Conservation (phyloP, 2,888 invertebrate genomes). For the Polydrusus cervinus region DNA sequence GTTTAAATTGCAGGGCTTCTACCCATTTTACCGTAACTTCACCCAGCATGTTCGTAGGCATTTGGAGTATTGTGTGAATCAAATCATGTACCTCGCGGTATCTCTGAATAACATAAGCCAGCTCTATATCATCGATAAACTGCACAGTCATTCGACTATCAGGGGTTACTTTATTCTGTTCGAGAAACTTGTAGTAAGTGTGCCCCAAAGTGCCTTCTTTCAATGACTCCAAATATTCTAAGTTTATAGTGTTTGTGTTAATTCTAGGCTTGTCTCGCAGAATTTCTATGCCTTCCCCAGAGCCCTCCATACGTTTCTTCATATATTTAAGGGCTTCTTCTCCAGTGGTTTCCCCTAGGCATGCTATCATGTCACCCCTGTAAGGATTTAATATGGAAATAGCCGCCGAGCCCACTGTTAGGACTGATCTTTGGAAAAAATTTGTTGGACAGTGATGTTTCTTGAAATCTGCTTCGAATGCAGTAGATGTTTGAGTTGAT, state of each 20-base stretch:
- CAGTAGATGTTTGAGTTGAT: neutral
- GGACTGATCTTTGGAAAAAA: constrained; percentile 82
- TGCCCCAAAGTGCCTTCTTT: constrained; percentile 90
- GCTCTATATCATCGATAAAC: constrained; percentile 90
- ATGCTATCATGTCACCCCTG: constrained; percentile 94
- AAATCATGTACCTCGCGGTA: constrained; percentile 98
- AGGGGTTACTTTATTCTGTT: constrained; percentile 89
- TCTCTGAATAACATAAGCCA: constrained; percentile 97
- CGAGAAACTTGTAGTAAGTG: constrained; percentile 88
- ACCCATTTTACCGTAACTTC: constrained; percentile 98
- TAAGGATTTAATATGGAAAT: constrained; percentile 87
- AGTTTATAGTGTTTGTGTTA: constrained; percentile 86
- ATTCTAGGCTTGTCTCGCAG: constrained; percentile 88
- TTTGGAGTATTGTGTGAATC: constrained; percentile 90
- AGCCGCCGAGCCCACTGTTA: constrained; percentile 91
- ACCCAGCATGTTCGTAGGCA: constrained; percentile 95
- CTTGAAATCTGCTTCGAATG: constrained; percentile 77
- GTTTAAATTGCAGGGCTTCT: constrained; percentile 93
- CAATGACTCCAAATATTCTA: constrained; percentile 80
- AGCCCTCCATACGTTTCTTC: constrained; percentile 82
- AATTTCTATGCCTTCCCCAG: constrained; percentile 86
- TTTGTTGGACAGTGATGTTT: constrained; percentile 79
- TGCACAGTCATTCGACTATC: constrained; percentile 92
- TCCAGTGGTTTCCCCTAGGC: constrained; percentile 94
- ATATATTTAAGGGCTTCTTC: constrained; percentile 80